These are phyloP conservation scores for Pleuronectes platessa DNA, from an alignment of 2,113 vertebrate species.

Conservation along the genomic window DNA sequence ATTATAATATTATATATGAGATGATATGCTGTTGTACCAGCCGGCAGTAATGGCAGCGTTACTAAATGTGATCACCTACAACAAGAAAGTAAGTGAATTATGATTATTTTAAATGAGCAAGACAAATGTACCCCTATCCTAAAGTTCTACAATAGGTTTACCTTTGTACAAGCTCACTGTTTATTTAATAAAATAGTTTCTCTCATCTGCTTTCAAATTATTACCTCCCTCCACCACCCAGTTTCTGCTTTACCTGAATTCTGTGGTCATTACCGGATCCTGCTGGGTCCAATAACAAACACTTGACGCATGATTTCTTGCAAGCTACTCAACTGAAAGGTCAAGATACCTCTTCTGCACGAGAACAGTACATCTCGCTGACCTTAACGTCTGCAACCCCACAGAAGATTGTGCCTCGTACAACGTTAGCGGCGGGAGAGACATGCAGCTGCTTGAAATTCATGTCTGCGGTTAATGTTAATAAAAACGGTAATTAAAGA, in stretches of 20 bases:
- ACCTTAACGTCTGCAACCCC: constrained; percentile 53
- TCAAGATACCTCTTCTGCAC: constrained; percentile 58
- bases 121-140: background rate
- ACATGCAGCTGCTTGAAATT: constrained; percentile 50
- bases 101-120: constrained; percentile 17
- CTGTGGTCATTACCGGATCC: constrained; percentile 57
- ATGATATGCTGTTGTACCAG: constrained; percentile 20
- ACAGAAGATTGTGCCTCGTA: constrained; percentile 30
- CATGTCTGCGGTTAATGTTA: constrained; percentile 40
- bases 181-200: background rate
- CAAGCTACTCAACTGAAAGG: constrained; percentile 67
- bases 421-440: constrained; percentile 13
- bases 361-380: constrained; percentile 38
- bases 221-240: background rate
- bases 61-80: constrained; percentile 25
- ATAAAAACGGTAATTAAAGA: constrained; percentile 50
- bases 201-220: background rate
- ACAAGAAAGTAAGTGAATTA: background rate
- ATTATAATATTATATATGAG: background rate
- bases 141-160: too few species aligned
- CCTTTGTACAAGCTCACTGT: background rate
- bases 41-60: constrained; percentile 3
- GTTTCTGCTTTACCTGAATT: constrained; percentile 29
- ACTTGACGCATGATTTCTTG: constrained; percentile 62
- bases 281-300: constrained; percentile 67